Base-by-base conservation (phyloP, 2,797 vertebrate species). In the Merluccius polli region DNA sequence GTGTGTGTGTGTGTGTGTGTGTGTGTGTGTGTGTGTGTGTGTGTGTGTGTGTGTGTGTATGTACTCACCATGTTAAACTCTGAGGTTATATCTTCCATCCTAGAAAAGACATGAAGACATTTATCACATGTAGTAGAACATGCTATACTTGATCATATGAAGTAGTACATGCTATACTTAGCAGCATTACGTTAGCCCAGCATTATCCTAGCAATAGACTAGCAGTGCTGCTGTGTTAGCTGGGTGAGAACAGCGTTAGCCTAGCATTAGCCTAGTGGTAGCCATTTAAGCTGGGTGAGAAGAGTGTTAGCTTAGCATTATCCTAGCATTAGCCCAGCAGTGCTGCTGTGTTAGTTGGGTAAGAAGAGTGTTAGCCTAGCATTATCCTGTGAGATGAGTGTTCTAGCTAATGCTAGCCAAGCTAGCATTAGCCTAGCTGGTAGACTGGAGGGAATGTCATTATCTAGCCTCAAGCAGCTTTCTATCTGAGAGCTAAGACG, bases 31-130 rank as follows among this genome's bases (percentile, higher is more conserved):
- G 65, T 59, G 52, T 59, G 52, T 59, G 52, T 30, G 29, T 68
- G 29, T 30, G 29, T 71, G 32, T 10, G 52, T 59, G 52, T 24
- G 52, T 59, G 52, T 59, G 52, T 59, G 52, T 10, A 21, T 2
- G 21, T 74, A 3, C 86, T 95, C 32, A 71, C 70, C 70, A 71
- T 24, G 18, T 36, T 36, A 24, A 33, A n/a, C 36, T 41, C 71
- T 72, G 71, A 5, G 21, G 33, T 44, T 27, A 18, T 29, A 29
- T 24, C 35, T 12, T 72, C 71, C 35, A 72, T 27, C 71, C 71
- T 72, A 27, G 36, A 36, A 35, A 4, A 71, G 70, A 71, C 6
- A 18, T 9, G 12, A 36, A 71, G 69, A 36, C 31, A 71, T 27
- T 35, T 38, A 16, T 35, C n/a, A n/a, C n/a, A n/a, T n/a, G n/a